Evolutionary conservation across 2,888 invertebrate species (phyloP).

Genomic region (Thumatha senex): DNA sequence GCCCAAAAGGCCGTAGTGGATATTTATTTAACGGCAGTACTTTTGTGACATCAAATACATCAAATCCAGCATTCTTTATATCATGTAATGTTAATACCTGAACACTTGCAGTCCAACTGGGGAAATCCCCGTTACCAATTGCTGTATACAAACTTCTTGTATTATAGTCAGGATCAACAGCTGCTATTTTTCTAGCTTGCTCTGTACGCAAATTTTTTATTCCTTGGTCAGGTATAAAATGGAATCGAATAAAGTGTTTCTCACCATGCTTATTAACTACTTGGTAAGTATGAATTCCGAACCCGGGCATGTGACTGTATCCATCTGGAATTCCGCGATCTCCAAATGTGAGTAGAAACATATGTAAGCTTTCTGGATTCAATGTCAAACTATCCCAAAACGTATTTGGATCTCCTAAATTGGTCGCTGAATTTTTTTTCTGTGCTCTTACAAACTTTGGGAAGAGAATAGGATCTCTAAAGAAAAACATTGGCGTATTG

Average conservation of each 20-base stretch:
- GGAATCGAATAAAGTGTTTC: conserved; percentile 92
- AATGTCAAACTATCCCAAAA: not conserved
- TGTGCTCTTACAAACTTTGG: not conserved
- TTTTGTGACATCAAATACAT: conserved; percentile 80
- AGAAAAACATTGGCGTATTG: not conserved
- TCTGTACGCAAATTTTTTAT: conserved; percentile 88
- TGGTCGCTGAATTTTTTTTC: conserved; percentile 66
- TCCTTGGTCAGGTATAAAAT: conserved; percentile 93
- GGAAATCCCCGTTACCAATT: conserved; percentile 88
- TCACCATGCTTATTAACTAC: conserved; percentile 88
- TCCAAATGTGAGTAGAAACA: not conserved
- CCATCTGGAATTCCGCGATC: conserved; percentile 89
- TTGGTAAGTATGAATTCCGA: conserved; percentile 95
- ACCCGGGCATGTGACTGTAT: conserved; percentile 94
- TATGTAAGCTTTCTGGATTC: not conserved
- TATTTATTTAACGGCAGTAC: conserved; percentile 71
- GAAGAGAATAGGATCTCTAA: not conserved
- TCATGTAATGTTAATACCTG: conserved; percentile 93
- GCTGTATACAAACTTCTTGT: conserved; percentile 93
- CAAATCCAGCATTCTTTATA: conserved; percentile 87
- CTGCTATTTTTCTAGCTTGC: conserved; percentile 85
- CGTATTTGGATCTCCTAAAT: conserved; percentile 76
- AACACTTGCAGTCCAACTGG: conserved; percentile 90
- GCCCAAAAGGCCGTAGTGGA: conserved; percentile 89
- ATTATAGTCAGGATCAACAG: conserved; percentile 92